phyloP scores from a whole-genome alignment of 2,797 vertebrate species.

The Perodicticus potto region DNA sequence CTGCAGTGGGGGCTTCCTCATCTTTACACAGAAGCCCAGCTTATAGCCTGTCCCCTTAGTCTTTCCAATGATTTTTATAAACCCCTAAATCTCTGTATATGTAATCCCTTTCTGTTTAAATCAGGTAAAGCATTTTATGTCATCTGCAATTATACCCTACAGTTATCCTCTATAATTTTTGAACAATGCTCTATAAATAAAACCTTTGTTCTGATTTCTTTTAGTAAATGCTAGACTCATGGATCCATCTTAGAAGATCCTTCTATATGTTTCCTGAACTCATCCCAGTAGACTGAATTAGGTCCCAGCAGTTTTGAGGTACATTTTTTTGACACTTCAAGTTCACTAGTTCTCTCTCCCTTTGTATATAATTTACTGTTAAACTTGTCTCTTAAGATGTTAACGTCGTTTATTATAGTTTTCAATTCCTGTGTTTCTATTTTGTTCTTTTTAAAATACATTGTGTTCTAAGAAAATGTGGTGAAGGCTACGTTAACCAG shows the following conservation, averaged over 20 bases:
- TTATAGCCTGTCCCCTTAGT: background rate
- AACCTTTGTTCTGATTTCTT: background rate
- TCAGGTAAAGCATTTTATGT: background rate
- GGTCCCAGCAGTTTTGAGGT: background rate
- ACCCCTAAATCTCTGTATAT: background rate
- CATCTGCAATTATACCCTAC: background rate
- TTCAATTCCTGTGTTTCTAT: background rate
- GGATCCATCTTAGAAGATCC: background rate
- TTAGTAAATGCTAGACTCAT: background rate
- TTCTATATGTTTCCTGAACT: background rate
- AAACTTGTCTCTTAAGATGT: background rate
- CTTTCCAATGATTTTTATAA: background rate
- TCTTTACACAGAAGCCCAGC: background rate
- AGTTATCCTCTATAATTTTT: background rate
- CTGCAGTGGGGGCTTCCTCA: background rate
- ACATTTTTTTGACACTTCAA: background rate
- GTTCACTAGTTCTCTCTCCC: background rate
- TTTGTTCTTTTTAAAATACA: background rate
- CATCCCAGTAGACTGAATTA: too few species aligned
- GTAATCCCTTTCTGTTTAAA: background rate
- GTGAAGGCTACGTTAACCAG: too few species aligned
- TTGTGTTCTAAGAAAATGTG: background rate
- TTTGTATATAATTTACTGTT: background rate
- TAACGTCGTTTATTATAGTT: background rate
- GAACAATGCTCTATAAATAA: background rate